Evolutionary conservation across 2,888 invertebrate genomes (phyloP), one percentile per base, ranked within the genome.

Genomic region (Ornithoptera priamus): DNA sequence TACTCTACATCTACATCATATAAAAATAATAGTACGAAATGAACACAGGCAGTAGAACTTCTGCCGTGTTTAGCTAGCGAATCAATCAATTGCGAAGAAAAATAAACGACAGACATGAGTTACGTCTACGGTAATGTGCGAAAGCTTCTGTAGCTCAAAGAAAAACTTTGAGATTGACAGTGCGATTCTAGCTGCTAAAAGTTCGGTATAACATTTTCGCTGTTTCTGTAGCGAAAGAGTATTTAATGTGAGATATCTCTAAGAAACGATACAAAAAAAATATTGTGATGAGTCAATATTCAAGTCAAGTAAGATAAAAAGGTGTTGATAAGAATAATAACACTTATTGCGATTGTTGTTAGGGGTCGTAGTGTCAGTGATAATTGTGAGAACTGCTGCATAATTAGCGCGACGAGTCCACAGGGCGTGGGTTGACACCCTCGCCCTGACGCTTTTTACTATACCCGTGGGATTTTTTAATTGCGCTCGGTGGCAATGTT

Each of bases 381-480:
- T 90, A 90, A 91, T 90, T 90, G 92, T 92, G 92, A 89, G 92
- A 92, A 92, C 90, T 90, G 87, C 89, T 86, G 86, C 76, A 81
- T 91, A 90, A 92, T 92, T 92, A 92, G 90, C 86, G 84, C 86
- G 87, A 83, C 85, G 81, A 85, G 86, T 83, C 87, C 80, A 83
- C 76, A 83, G 92, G 90, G 90, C 90, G 90, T 89, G 91, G 88
- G 90, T 75, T 72, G 75, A 75, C 85, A 81, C 88, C 89, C 87
- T 81, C 78, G 68, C 75, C 74, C 75, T 79, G 78, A 76, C 39
- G 67, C 80, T 84, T 85, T 87, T 86, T 82, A 82, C 81, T 77
- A 77, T 80, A 85, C 86, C 88, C 91, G 89, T 92, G 91, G 85
- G 91, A 92, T 81, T 83, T 81, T 87, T 88, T 88, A 89, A 89